A percentile compares a stretch with the other conserved stretches of the same genome.
phyloP scores from a whole-genome alignment of 2,797 vertebrate species.

The Allobates femoralis region DNA sequence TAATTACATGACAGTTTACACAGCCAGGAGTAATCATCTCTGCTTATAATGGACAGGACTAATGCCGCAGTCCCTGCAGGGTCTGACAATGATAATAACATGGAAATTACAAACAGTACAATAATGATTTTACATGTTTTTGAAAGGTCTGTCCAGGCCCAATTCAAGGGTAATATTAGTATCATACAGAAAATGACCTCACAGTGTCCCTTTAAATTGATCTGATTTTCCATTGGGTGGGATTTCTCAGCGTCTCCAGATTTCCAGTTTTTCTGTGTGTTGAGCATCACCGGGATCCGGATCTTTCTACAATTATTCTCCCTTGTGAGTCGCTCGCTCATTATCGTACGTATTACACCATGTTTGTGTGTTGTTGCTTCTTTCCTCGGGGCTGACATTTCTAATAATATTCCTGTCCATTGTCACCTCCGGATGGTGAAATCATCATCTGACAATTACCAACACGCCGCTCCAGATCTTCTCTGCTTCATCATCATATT shows the following conservation, averaged over 20 bases:
- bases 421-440: conserved; percentile 37
- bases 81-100: too few species aligned
- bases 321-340: conserved; percentile 22
- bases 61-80: too few species aligned
- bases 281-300: not conserved
- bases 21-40: too few species aligned
- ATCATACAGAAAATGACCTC: too few species aligned
- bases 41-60: too few species aligned
- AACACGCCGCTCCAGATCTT: not conserved
- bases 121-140: too few species aligned
- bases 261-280: not conserved
- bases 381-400: not conserved
- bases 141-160: too few species aligned
- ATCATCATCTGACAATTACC: conserved; percentile 23
- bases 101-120: too few species aligned
- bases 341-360: conserved; percentile 43
- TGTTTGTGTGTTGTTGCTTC: conserved; percentile 12
- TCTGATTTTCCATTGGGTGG: not conserved
- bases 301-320: not conserved
- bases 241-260: not conserved
- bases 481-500: not conserved
- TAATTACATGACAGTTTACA: too few species aligned
- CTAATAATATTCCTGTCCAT: conserved; percentile 29
- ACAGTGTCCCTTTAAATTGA: not conserved
- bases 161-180: too few species aligned